A percentile compares a stretch with the other conserved stretches of the same genome.
phyloP scores from a whole-genome alignment of 2,797 vertebrate genomes.

The Argya squamiceps region DNA sequence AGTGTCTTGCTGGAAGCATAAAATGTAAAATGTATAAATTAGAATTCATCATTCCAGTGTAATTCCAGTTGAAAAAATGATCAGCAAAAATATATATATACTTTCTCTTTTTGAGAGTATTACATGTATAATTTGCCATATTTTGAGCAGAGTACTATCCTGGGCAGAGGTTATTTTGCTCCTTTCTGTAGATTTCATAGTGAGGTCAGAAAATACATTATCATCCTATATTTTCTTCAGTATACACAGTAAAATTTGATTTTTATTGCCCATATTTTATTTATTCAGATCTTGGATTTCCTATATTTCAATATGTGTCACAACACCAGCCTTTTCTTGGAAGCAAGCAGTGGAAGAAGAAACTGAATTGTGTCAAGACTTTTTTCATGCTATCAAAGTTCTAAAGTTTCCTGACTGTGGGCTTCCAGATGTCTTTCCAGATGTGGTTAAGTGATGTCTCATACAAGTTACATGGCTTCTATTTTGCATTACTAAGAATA shows the following conservation, averaged over 20 bases:
- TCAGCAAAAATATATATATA: not conserved
- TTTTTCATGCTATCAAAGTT: not conserved
- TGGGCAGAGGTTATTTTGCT: rapidly evolving
- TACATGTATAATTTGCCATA: not conserved
- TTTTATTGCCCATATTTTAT: not conserved
- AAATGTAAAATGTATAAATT: not conserved
- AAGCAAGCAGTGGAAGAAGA: not conserved
- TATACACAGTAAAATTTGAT: not conserved
- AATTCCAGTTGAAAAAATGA: not conserved
- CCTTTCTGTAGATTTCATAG: not conserved
- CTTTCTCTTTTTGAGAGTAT: not conserved
- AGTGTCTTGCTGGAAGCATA: not conserved
- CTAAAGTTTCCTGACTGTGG: not conserved
- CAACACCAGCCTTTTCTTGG: not conserved
- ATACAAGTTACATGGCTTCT: not conserved
- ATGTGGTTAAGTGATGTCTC: not conserved
- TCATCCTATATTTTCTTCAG: not conserved
- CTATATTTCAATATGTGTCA: not conserved
- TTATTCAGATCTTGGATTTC: not conserved
- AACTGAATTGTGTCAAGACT: not conserved
- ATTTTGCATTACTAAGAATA: not conserved
- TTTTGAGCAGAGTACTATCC: not conserved
- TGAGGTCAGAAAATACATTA: not conserved
- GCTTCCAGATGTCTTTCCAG: not conserved
- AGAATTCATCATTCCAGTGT: not conserved